Evolutionary conservation across 2,113 vertebrate genomes (phyloP).

Genomic region (Psittacula cyanocephala): DNA sequence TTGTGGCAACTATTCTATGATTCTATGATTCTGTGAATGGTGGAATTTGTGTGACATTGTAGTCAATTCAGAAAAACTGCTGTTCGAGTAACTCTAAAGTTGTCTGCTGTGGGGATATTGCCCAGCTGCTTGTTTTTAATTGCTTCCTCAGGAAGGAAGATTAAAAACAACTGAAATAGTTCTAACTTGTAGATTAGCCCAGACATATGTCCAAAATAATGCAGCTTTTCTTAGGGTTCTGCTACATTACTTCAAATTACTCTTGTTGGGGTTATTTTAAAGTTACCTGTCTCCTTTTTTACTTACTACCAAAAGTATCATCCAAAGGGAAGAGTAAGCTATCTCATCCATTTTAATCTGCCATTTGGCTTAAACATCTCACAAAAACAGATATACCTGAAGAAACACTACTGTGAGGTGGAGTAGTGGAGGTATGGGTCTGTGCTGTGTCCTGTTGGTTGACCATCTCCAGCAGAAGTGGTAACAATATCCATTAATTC

Average conservation of each 20-base stretch:
- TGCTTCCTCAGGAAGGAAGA: conserved; percentile 8
- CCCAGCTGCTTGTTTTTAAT: conserved; percentile 43
- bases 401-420: neutral
- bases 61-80: conserved; percentile 11
- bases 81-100: neutral
- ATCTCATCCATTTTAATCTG: neutral
- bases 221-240: neutral
- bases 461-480: neutral
- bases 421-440: neutral
- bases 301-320: neutral
- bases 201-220: neutral
- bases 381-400: neutral
- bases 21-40: neutral
- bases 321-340: neutral
- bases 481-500: neutral
- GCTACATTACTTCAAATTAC: neutral
- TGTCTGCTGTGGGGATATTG: neutral
- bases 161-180: neutral
- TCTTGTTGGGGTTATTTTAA: neutral
- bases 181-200: neutral
- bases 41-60: neutral
- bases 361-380: neutral
- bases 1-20: neutral
- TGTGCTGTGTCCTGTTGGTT: neutral
- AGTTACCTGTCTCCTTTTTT: neutral